Percentiles rank a stretch among this genome's conserved stretches.
These are phyloP conservation scores for Andrena marginata DNA, from an alignment of 2,888 invertebrate genomes.

Conservation along the genomic window DNA sequence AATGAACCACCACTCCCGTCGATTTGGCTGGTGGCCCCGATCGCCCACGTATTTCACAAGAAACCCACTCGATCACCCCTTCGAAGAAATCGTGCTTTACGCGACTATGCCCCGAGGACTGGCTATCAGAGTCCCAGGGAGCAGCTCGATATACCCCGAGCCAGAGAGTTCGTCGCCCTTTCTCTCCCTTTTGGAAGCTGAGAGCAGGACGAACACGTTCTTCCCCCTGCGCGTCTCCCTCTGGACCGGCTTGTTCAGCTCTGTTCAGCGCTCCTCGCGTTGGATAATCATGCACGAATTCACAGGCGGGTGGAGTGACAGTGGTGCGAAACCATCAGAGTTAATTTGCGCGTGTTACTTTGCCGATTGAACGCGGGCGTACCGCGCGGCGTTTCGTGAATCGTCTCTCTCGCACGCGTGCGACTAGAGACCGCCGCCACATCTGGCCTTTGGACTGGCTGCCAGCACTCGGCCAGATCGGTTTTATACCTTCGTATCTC, in stretches of 20 bases:
- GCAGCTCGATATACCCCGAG: conserved; percentile 4
- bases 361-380: conserved; percentile 45
- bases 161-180: conserved; percentile 50
- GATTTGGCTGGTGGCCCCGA: conserved; percentile 49
- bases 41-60: conserved; percentile 67
- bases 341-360: conserved; percentile 9
- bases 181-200: conserved; percentile 29
- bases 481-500: conserved; percentile 84
- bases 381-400: conserved; percentile 77
- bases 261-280: background rate
- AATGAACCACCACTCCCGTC: conserved; percentile 56
- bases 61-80: conserved; percentile 62
- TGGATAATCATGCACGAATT: conserved; percentile 77
- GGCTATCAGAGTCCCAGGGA: conserved; percentile 28
- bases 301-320: conserved; percentile 64
- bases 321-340: conserved; percentile 36
- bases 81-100: conserved; percentile 56
- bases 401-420: conserved; percentile 83
- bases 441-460: conserved; percentile 84
- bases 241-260: background rate
- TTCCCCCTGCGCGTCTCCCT: conserved; percentile 25
- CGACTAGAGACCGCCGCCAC: conserved; percentile 83
- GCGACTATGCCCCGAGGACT: conserved; percentile 44
- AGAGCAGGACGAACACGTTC: conserved; percentile 53
- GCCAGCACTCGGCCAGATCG: conserved; percentile 78